Evolutionary conservation across 2,113 vertebrate species (phyloP), one percentile per base, ranked within the genome.

Genomic region (Speoplatyrhinus poulsoni): DNA sequence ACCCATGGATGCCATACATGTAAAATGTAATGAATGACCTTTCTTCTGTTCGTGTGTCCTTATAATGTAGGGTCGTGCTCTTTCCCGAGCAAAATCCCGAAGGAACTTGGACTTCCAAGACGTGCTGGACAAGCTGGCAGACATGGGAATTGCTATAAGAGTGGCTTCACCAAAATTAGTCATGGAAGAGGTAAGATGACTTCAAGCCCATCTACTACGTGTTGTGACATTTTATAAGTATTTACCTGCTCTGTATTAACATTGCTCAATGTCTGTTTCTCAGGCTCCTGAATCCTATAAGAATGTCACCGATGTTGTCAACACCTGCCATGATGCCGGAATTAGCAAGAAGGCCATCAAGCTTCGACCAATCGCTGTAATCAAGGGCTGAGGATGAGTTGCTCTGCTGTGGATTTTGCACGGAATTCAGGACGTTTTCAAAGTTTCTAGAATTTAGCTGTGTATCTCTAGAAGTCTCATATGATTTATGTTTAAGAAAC

Each of bases 301-400:
- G 82, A 99, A 99, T 0, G 98, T 99, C 83, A 98, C 96, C 0
- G 98, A 99, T 52, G 98, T 99, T 3, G 96, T 99, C 50, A 94
- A 99, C 81, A 99, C 98, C 15, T 99, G 98, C 79, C 96, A 99
- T 0, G 94, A 95, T 55, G 98, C 96, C 3, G 97, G 98, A 3
- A 99, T 99, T 92, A 99, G 98, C 77, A 97, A 94, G 91, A 99
- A 99, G 85, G 95, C 98, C 60, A 98, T 99, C 82, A 99, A 99
- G 80, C 91, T 99, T 75, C 88, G 97, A 58, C 98, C 98, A 0
- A 98, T 98, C 33, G 98, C 96, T 15, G 98, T 99, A 48, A 99
- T 99, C 65, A 99, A 99, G 91, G 98, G 98, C 9, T 98, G 93
- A 93, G 46, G 54, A 33, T 7, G 12, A 13, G 1, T 11, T 16